Evolutionary conservation across 2,797 vertebrate genomes (phyloP).

Genomic region (Pseudochirops corinnae): DNA sequence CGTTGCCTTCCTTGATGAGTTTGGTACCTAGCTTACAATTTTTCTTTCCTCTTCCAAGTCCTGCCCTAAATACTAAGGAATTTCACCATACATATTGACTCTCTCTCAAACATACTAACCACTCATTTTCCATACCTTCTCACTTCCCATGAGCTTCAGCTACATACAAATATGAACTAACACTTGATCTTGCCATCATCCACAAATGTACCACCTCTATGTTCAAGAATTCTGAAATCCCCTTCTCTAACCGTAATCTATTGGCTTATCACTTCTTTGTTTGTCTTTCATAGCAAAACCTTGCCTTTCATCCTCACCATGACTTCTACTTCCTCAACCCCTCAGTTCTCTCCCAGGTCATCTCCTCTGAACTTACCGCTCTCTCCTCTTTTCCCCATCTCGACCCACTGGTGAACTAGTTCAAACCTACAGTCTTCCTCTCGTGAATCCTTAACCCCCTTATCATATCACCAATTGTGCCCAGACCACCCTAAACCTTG

Average conservation of each 20-base stretch:
- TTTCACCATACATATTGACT: not conserved
- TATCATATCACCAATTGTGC: not conserved
- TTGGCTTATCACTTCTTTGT: not conserved
- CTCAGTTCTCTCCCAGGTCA: not conserved
- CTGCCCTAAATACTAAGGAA: not conserved
- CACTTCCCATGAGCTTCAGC: not conserved
- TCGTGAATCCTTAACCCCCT: not conserved
- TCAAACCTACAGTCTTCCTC: not conserved
- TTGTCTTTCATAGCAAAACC: not conserved
- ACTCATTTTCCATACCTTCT: not conserved
- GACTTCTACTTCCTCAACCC: not conserved
- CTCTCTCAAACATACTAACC: not conserved
- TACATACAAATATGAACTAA: not conserved
- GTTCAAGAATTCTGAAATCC: not conserved
- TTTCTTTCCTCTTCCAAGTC: not conserved
- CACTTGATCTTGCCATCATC: not conserved
- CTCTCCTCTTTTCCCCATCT: not conserved
- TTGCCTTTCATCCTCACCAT: not conserved
- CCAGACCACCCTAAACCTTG: not conserved
- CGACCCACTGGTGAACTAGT: not conserved
- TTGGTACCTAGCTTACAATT: not conserved
- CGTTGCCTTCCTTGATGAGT: not conserved
- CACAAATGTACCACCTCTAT: not conserved
- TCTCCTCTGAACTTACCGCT: not conserved
- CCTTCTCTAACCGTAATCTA: not conserved